Evolutionary conservation across 2,113 vertebrate genomes (phyloP), one percentile per base, ranked within the genome.

Genomic region (Onychostruthus taczanowskii): DNA sequence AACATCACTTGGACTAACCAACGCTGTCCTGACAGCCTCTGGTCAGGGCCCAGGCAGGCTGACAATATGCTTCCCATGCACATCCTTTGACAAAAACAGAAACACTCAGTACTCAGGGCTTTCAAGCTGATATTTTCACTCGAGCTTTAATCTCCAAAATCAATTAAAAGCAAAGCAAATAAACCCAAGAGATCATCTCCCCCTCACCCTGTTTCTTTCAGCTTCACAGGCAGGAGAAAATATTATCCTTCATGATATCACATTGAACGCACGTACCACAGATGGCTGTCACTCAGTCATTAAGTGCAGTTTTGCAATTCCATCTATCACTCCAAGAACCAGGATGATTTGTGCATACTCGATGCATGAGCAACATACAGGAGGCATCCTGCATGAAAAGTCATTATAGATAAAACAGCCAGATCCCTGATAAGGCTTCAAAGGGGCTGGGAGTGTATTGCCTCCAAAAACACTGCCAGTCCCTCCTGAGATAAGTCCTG

Each of bases 121-220:
- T 95, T 96, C 90, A 95, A 90, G 46, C 56, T 37, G 21, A 56
- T 94, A 69, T 83, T 93, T 96, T 73, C 77, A 58, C 62, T 90
- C 62, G 16, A 58, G 83, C 95, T 97, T 96, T 97, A 93, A 97
- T 96, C 96, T 96, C 64, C 44, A 95, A 95, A 95, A 97, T 96
- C 94, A 96, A 96, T 97, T 96, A 95, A 97, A 95, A 96, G 89
- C 93, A 93, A 78, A 94, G 83, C 64, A 95, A 93, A 92, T 85
- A 90, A 93, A 66, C 93, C 88, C 83, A 64, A 87, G 88, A 87
- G 94, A 96, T 75, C 64, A n/a, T 81, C 44, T 81, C 84, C 64
- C 79, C 41, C 31, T 1, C 16, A 2, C 13, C 37, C 75, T 64
- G 72, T 74, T 95, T 72, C 88, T 94, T 95, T 79, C 80, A 93